Conservation (phyloP, 2,888 invertebrate species). For the Heliconius erato region DNA sequence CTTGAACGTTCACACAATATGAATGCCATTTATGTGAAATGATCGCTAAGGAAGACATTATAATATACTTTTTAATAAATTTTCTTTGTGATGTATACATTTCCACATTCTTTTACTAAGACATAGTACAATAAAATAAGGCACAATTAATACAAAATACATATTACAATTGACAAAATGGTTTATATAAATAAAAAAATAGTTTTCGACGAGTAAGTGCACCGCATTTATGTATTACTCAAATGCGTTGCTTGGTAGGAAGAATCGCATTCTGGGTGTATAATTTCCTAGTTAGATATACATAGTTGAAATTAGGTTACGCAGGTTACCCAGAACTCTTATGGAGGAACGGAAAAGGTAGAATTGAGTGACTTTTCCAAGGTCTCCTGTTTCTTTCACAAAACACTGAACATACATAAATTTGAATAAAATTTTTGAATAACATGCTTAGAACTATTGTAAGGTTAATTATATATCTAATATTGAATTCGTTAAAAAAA, state of each 20-base stretch:
- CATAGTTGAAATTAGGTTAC: too few relatives aligned
- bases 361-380: not conserved
- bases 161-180: too few relatives aligned
- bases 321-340: too few relatives aligned
- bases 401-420: too few relatives aligned
- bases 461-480: not conserved
- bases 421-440: too few relatives aligned
- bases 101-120: not conserved
- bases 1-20: not conserved
- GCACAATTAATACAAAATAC: too few relatives aligned
- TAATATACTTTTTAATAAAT: not conserved
- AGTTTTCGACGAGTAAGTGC: not conserved
- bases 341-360: not conserved
- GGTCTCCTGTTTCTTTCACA: not conserved
- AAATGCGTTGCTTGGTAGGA: too few relatives aligned
- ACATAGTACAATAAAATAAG: too few relatives aligned
- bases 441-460: not conserved
- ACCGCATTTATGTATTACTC: not conserved
- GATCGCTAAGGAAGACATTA: constrained; percentile 18
- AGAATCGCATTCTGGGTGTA: too few relatives aligned
- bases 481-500: not conserved
- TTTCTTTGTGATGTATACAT: not conserved
- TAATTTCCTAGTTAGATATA: too few relatives aligned
- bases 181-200: not conserved
- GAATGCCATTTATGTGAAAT: not conserved